Evolutionary conservation across 2,888 invertebrate genomes (phyloP).

Genomic region (Galerucella calmariensis): DNA sequence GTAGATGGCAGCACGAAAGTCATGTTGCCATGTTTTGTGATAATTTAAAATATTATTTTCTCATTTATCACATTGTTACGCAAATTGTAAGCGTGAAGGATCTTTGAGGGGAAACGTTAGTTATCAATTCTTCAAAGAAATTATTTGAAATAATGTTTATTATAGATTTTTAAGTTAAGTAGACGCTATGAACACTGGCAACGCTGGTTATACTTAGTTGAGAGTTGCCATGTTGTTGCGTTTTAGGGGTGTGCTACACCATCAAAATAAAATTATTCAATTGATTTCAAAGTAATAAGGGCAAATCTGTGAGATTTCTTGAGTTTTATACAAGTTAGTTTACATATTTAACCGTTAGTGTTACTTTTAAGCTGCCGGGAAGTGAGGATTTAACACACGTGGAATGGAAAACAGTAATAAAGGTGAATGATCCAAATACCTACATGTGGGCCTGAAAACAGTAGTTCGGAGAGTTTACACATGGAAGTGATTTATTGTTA

Average conservation of each 20-base stretch:
- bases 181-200: constrained; percentile 28
- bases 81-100: neutral
- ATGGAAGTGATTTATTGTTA: constrained; percentile 29
- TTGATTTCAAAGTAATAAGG: constrained; percentile 25
- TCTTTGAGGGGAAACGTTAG: neutral
- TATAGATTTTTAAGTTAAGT: constrained; percentile 27
- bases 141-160: constrained; percentile 1
- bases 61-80: neutral
- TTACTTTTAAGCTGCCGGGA: constrained; percentile 16
- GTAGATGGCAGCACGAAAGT: neutral
- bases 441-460: constrained; percentile 42
- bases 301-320: constrained; percentile 24
- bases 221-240: constrained; percentile 63
- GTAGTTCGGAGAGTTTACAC: constrained; percentile 26
- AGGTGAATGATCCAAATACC: constrained; percentile 48
- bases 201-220: constrained; percentile 39
- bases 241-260: constrained; percentile 55
- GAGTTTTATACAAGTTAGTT: constrained; percentile 19
- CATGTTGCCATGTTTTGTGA: constrained; percentile 9
- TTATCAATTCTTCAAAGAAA: neutral
- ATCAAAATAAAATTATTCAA: constrained; percentile 36
- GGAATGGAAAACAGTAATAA: constrained; percentile 42
- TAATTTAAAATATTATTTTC: constrained; percentile 2
- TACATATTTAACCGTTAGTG: constrained; percentile 16
- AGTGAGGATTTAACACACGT: constrained; percentile 43